A percentile compares a stretch with the other conserved stretches of the same genome.
These are phyloP conservation scores for Eulacestoma nigropectus DNA, from an alignment of 2,113 vertebrate species.

Conservation along the genomic window DNA sequence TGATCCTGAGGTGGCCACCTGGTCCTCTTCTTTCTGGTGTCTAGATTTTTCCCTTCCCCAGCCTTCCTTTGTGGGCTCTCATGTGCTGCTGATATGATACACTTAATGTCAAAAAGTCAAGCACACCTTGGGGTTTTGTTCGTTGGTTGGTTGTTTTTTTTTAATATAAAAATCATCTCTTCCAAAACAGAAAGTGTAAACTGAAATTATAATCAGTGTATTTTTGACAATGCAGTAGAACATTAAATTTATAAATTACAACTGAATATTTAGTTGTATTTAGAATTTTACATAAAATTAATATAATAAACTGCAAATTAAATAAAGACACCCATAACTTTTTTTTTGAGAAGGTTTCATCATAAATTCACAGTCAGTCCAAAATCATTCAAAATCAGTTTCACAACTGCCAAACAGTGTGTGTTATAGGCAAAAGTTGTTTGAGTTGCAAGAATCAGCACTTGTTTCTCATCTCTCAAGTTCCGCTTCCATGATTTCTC, in stretches of 20 bases:
- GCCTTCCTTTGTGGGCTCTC: not conserved
- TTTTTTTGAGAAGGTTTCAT: not conserved
- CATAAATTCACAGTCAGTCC: not conserved
- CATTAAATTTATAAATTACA: not conserved
- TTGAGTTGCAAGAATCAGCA: not conserved
- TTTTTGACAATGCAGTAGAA: not conserved
- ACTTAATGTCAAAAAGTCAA: not conserved
- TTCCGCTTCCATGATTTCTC: conserved; percentile 89
- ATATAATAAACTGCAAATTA: conserved; percentile 53
- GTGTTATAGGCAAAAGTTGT: not conserved
- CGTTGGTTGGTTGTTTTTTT: not conserved
- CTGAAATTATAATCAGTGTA: not conserved
- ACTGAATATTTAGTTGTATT: not conserved
- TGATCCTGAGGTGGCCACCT: not conserved
- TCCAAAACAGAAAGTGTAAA: conserved; percentile 22
- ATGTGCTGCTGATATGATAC: not conserved
- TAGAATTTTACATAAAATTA: not conserved
- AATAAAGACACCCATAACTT: not conserved
- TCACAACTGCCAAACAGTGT: not conserved
- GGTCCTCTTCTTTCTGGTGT: not conserved
- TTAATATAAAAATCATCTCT: not conserved
- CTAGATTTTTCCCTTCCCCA: not conserved
- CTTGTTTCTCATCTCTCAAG: conserved; percentile 73
- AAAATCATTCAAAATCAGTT: not conserved
- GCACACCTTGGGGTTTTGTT: not conserved